phyloP scores from a whole-genome alignment of 2,888 invertebrate species.

The Villa cingulata region DNA sequence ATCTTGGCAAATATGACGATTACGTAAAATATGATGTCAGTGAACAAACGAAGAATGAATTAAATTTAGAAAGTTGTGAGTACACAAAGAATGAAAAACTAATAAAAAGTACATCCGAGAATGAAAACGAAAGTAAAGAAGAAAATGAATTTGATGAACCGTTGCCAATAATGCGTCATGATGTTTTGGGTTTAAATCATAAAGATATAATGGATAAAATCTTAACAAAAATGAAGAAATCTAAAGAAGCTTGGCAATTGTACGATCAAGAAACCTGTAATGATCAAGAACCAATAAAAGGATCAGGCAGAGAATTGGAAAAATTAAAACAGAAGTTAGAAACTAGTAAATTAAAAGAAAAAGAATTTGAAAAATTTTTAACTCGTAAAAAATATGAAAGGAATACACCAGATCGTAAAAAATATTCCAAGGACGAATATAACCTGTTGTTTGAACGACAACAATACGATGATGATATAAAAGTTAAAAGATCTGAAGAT shows the following conservation, averaged over 20 bases:
- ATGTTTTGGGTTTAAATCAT: conserved; percentile 57
- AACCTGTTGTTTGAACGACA: background rate
- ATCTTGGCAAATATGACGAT: conserved; percentile 51
- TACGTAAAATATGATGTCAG: background rate
- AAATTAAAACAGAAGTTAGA: background rate
- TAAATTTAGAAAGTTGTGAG: background rate
- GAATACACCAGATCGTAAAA: conserved; percentile 21
- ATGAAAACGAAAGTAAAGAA: background rate
- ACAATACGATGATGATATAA: background rate
- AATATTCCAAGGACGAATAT: conserved; percentile 11
- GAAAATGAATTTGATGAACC: conserved; percentile 31
- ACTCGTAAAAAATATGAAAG: conserved; percentile 16
- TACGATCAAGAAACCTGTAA: conserved; percentile 17
- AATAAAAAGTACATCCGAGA: background rate
- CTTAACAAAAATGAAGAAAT: conserved; percentile 39
- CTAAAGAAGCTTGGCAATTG: conserved; percentile 41
- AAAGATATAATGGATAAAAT: conserved; percentile 46
- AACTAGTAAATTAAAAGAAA: conserved; percentile 3
- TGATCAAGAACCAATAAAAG: background rate
- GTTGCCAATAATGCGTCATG: conserved; percentile 56
- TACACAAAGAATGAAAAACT: background rate
- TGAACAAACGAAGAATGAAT: background rate
- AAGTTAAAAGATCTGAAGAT: conserved; percentile 9
- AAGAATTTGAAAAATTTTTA: conserved; percentile 20
- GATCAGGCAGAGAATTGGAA: background rate